A percentile compares a stretch with the other conserved stretches of the same genome.
Conservation (phyloP, 2,113 vertebrate genomes). For the Indicator maculatus region DNA sequence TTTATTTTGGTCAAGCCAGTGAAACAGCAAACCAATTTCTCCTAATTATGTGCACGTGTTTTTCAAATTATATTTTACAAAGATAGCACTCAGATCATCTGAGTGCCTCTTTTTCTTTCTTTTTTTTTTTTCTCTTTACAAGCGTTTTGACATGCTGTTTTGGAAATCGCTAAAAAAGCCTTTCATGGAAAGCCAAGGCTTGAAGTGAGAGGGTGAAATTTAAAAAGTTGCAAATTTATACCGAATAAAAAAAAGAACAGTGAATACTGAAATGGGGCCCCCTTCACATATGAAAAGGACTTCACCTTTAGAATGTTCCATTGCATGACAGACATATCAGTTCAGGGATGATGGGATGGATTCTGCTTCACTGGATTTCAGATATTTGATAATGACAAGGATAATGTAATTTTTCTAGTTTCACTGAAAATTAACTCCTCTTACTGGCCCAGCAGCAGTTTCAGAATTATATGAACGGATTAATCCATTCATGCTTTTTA, state of each 20-base stretch:
- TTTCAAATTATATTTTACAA: conserved; percentile 13
- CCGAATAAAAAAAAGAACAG: conserved; percentile 6
- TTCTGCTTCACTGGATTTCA: conserved; percentile 43
- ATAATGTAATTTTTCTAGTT: not conserved
- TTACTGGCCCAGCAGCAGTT: not conserved
- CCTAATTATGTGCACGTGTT: not conserved
- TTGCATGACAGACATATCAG: conserved; percentile 32
- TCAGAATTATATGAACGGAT: not conserved
- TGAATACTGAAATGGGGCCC: not conserved
- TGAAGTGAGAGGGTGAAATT: not conserved
- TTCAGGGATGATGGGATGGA: conserved; percentile 19
- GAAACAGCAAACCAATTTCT: conserved; percentile 11
- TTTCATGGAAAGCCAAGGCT: conserved; percentile 3
- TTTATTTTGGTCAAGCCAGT: conserved; percentile 36
- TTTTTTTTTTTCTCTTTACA: not conserved
- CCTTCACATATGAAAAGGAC: not conserved
- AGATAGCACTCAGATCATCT: not conserved
- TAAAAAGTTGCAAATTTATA: conserved; percentile 6
- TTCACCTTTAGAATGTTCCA: conserved; percentile 4
- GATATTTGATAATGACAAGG: not conserved
- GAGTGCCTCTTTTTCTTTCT: not conserved
- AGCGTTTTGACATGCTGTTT: not conserved
- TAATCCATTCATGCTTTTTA: not conserved
- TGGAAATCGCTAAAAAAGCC: not conserved
- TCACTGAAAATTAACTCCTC: not conserved